Percentiles rank a stretch among this genome's conserved stretches.
phyloP scores from a whole-genome alignment of 53 echinoderm and acorn worm species.

The Zoroaster sp. region DNA sequence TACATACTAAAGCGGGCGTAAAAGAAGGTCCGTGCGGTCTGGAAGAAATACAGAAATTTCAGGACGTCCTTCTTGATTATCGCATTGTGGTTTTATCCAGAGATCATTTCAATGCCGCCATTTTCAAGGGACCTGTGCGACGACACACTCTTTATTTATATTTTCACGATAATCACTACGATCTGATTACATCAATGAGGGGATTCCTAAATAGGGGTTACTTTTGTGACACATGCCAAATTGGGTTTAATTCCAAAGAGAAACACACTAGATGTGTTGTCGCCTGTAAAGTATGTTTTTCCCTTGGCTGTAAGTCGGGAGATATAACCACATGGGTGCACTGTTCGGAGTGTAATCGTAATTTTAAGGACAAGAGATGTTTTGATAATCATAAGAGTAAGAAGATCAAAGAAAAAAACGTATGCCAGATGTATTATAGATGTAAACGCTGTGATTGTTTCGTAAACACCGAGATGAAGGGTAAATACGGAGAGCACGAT shows the following conservation, averaged over 20 bases:
- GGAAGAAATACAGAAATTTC: slow-evolving; percentile 55
- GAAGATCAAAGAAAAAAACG: not conserved
- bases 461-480: not conserved
- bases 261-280: not conserved
- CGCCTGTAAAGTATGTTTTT: not conserved
- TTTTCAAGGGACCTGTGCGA: slow-evolving; percentile 42
- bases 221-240: not conserved
- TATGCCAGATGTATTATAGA: not conserved
- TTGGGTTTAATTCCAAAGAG: not conserved
- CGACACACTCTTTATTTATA: slow-evolving; percentile 43
- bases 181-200: not conserved
- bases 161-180: slow-evolving; percentile 55
- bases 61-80: slow-evolving; percentile 40
- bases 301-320: not conserved
- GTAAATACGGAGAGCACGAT: not conserved
- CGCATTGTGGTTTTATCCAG: slow-evolving; percentile 46
- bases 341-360: slow-evolving; percentile 12
- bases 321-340: not conserved
- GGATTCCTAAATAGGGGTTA: not conserved
- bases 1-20: slow-evolving; percentile 59
- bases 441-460: not conserved
- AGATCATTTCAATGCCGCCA: slow-evolving; percentile 25
- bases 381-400: not conserved
- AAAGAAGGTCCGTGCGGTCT: slow-evolving; percentile 59
- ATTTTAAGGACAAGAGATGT: not conserved